A percentile compares a stretch with the other conserved stretches of the same genome.
phyloP scores from a whole-genome alignment of 2,888 invertebrate species.

The Rutpela maculata region DNA sequence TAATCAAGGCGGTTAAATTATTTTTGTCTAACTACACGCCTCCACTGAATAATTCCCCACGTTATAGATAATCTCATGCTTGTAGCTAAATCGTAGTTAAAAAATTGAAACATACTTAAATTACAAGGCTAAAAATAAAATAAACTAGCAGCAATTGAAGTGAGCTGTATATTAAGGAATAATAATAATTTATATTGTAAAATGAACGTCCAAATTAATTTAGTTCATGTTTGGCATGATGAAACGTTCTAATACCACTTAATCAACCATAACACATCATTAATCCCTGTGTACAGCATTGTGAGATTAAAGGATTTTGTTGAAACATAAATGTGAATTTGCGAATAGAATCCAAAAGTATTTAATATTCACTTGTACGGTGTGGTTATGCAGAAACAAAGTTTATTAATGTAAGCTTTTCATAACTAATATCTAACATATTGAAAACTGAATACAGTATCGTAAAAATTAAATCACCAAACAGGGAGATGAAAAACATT shows the following conservation, averaged over 20 bases:
- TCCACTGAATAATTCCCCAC: too few species aligned
- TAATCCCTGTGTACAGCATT: slow-evolving; percentile 14
- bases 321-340: not conserved
- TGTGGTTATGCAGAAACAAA: not conserved
- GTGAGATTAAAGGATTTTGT: slow-evolving; percentile 9
- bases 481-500: too few species aligned
- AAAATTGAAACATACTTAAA: too few species aligned
- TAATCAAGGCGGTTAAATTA: too few species aligned
- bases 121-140: too few species aligned
- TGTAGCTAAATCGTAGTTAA: too few species aligned
- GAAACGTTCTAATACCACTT: slow-evolving; percentile 26
- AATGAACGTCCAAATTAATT: slow-evolving; percentile 18
- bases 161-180: too few species aligned
- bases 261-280: slow-evolving; percentile 27
- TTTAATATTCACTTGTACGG: not conserved
- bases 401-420: not conserved
- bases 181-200: slow-evolving; percentile 21
- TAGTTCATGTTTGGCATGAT: slow-evolving; percentile 21
- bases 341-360: not conserved
- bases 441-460: too few species aligned
- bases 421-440: not conserved
- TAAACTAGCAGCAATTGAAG: too few species aligned
- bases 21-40: too few species aligned
- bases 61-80: too few species aligned
- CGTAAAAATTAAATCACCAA: too few species aligned